A percentile compares a stretch with the other conserved stretches of the same genome.
These are phyloP conservation scores for Panagrolaimus sp. DNA, from an alignment of 1,140 invertebrate species.

Conservation along the genomic window DNA sequence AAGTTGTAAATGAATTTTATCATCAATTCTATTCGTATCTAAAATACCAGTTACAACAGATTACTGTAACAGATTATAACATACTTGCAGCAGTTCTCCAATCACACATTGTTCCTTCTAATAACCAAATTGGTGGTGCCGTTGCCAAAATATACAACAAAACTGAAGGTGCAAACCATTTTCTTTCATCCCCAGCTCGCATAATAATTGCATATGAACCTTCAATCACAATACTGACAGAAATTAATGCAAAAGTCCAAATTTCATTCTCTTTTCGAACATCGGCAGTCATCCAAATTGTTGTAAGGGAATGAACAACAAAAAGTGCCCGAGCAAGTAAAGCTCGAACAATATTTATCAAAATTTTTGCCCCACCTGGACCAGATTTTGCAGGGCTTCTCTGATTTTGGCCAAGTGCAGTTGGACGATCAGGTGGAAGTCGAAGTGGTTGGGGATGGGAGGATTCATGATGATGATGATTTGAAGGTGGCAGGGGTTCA, in stretches of 20 bases:
- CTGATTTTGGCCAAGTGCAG: constrained; percentile 5
- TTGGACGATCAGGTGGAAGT: not conserved
- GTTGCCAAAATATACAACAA: constrained; percentile 57
- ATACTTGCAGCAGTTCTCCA: constrained; percentile 22
- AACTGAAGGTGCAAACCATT: constrained; percentile 57
- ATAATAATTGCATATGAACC: constrained; percentile 53
- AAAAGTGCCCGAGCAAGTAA: constrained; percentile 50
- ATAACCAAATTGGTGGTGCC: constrained; percentile 56
- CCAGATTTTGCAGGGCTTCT: not conserved
- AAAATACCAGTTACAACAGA: not conserved
- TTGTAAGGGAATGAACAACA: constrained; percentile 52
- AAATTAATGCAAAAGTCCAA: constrained; percentile 56
- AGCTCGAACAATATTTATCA: constrained; percentile 48
- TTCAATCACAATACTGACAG: constrained; percentile 55
- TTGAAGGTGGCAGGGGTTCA: too few relatives aligned
- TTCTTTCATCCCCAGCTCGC: constrained; percentile 57
- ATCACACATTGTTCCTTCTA: constrained; percentile 52
- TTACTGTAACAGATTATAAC: not conserved
- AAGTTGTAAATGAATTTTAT: constrained; percentile 72
- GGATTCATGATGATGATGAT: constrained; percentile 13
- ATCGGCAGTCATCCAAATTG: constrained; percentile 45
- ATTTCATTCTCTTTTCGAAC: constrained; percentile 43
- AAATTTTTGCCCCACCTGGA: constrained; percentile 18
- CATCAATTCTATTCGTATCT: constrained; percentile 14
- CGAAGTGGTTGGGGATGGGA: not conserved